Conservation (phyloP, 2,888 invertebrate genomes). For the Vanessa cardui region DNA sequence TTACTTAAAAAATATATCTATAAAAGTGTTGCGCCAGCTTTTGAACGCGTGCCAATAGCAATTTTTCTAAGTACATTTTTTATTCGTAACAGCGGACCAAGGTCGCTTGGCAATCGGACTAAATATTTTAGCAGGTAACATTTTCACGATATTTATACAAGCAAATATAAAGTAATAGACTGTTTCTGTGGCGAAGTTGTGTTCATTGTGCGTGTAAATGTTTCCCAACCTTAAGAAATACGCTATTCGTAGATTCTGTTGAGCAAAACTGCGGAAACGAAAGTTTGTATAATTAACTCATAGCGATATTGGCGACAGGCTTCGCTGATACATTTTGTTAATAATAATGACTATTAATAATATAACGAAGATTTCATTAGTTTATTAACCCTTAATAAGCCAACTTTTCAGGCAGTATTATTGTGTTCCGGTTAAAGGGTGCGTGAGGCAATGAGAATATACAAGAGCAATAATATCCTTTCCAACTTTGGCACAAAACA, state of each 20-base stretch:
- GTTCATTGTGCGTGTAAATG: conserved; percentile 31
- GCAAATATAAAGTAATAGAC: conserved; percentile 29
- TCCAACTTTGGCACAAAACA: too few relatives aligned
- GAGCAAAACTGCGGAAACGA: conserved; percentile 25
- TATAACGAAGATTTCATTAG: too few relatives aligned
- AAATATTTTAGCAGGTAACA: conserved; percentile 22
- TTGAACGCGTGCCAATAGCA: conserved; percentile 30
- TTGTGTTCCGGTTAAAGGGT: too few relatives aligned
- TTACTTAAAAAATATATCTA: neutral
- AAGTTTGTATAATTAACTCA: conserved; percentile 13
- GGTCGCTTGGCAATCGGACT: conserved; percentile 35
- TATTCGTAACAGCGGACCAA: conserved; percentile 23
- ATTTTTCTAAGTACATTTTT: conserved; percentile 25
- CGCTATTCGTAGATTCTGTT: conserved; percentile 24
- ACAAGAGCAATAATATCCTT: too few relatives aligned
- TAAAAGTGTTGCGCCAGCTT: conserved; percentile 7
- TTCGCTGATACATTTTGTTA: too few relatives aligned
- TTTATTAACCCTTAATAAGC: too few relatives aligned
- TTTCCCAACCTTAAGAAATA: conserved; percentile 27
- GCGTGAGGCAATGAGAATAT: too few relatives aligned
- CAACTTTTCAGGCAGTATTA: too few relatives aligned
- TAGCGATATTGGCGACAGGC: neutral
- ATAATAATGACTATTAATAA: too few relatives aligned
- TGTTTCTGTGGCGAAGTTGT: conserved; percentile 23
- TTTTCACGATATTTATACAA: conserved; percentile 19